Evolutionary conservation across 2,888 invertebrate genomes (phyloP), one percentile per base, ranked within the genome.

Genomic region (Zygothrica quintamaculata): DNA sequence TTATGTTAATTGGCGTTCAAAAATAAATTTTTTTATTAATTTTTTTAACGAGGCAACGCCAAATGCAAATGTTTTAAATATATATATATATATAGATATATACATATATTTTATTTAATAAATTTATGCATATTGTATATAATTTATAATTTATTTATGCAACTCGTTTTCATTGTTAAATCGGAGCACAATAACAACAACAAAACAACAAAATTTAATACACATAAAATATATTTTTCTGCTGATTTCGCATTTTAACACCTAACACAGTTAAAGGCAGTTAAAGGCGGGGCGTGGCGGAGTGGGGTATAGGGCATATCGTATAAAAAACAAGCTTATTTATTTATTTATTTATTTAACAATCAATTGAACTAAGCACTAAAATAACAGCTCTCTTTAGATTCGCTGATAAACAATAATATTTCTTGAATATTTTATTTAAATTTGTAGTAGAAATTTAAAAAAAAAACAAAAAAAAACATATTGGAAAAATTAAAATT

Each of bases 1-100:
- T 87, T 87, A 88, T 88, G 87, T 67, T 82, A 87, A 88, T 87
- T 62, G 68, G 67, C 59, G 51, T 58, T 69, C 55, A 78, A 22
- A 22, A 22, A 22, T 22, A 22, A 74, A 73, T 84, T 72, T 72
- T n/a, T 55, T 82, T 73, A 84, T 75, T 87, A 81, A 80, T 84
- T 87, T 81, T 65, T 22, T 22, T 22, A 22, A 84, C 55, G 81
- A 84, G 81, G 80, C 86, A 68, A 84, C 72, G 82, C 74, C 76
- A 64, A 51, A 68, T 57, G 53, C 39, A 57, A 62, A 55, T 44
- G 61, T 44, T 40, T 56, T 16, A 75, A 58, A 52, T 43, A 58
- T 51, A 47, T 46, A 57, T 57, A 59, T 58, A 70, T 62, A 56
- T 51, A 52, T 43, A 58, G 47, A 47, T 46, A 57, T 57, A 59